Percentiles rank a stretch among this genome's conserved stretches.
phyloP scores from a whole-genome alignment of 53 echinoderm and acorn worm genomes.

The Mesocentrotus franciscanus region DNA sequence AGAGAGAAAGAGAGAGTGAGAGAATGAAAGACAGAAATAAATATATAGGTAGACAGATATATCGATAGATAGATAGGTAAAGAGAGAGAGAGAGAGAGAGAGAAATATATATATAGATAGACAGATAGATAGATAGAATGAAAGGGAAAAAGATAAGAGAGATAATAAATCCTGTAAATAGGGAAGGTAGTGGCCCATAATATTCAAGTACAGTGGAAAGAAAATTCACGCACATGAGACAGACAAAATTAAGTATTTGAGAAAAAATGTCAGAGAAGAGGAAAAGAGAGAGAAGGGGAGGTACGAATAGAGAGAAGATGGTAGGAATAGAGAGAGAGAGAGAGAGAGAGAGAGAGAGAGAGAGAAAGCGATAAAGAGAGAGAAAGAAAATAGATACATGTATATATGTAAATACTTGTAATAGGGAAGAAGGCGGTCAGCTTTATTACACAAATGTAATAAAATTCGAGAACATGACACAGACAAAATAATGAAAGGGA shows the following conservation, averaged over 20 bases:
- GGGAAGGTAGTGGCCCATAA: neutral
- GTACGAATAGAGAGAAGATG: neutral
- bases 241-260: neutral
- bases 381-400: neutral
- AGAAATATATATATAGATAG: neutral
- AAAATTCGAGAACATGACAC: neutral
- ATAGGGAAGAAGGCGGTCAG: no score
- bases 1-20: no score
- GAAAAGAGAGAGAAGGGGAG: neutral
- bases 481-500: neutral
- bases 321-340: neutral
- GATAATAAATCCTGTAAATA: no score
- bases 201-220: neutral
- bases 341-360: no score
- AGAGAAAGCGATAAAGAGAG: neutral
- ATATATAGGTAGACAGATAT: neutral
- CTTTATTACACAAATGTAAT: no score
- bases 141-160: neutral
- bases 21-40: neutral
- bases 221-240: neutral
- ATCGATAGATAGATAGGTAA: neutral
- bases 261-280: no score
- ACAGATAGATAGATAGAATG: neutral
- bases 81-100: neutral
- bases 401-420: no score